Percentiles rank a stretch among this genome's conserved stretches.
Evolutionary conservation across 2,797 vertebrate genomes (phyloP).

Genomic region (Etheostoma perlongum): DNA sequence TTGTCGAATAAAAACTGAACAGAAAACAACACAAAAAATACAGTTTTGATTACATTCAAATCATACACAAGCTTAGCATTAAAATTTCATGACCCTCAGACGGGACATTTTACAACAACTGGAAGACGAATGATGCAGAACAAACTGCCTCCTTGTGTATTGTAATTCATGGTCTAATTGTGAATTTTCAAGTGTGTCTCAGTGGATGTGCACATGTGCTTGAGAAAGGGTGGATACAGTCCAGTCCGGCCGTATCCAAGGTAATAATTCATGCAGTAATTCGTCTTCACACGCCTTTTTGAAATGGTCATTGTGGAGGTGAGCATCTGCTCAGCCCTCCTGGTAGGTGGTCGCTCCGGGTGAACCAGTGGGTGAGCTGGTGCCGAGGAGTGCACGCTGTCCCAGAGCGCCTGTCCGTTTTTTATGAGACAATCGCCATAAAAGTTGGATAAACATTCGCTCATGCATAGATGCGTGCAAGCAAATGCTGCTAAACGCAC

Average conservation of each 20-base stretch:
- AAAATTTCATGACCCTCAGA: slow-evolving; percentile 50
- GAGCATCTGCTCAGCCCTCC: slow-evolving; percentile 55
- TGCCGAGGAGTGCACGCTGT: slow-evolving; percentile 36
- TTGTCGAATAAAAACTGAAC: slow-evolving; percentile 19
- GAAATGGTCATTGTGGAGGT: slow-evolving; percentile 48
- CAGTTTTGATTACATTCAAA: slow-evolving; percentile 35
- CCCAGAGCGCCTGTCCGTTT: slow-evolving; percentile 50
- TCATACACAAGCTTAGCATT: slow-evolving; percentile 31
- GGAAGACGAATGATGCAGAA: slow-evolving; percentile 58
- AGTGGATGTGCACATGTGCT: slow-evolving; percentile 22
- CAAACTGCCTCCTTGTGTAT: slow-evolving; percentile 62
- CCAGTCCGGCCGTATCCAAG: slow-evolving; percentile 7
- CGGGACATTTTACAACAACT: slow-evolving; percentile 54
- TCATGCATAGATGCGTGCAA: slow-evolving; percentile 52
- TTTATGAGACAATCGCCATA: slow-evolving; percentile 72
- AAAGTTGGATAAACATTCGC: slow-evolving; percentile 71
- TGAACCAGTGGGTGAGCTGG: slow-evolving; percentile 45
- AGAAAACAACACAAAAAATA: slow-evolving; percentile 22
- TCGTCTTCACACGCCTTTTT: slow-evolving; percentile 44
- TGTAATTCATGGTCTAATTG: slow-evolving; percentile 69
- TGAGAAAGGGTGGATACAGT: slow-evolving; percentile 24
- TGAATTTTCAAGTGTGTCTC: slow-evolving; percentile 20
- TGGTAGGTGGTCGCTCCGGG: slow-evolving; percentile 75
- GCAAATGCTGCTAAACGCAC: slow-evolving; percentile 45
- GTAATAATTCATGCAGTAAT: slow-evolving; percentile 66